Conservation (phyloP, 2,888 invertebrate genomes). For the Scaptomyza parva region DNA sequence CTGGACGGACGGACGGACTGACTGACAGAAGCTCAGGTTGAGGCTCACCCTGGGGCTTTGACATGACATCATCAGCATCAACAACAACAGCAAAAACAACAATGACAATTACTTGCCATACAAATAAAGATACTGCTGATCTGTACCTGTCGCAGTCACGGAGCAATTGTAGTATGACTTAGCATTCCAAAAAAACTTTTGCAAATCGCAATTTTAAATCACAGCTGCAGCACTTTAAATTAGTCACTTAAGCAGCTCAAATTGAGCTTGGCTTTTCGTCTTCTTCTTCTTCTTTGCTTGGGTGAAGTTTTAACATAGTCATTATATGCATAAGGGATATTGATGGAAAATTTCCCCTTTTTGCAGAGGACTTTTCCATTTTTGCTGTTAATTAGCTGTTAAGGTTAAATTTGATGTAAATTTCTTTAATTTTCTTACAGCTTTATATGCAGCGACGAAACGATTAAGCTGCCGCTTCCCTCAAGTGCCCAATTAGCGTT, state of each 20-base stretch:
- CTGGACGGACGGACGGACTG: conserved; percentile 1
- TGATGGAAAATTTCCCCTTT: too few relatives aligned
- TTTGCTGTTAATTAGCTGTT: not conserved
- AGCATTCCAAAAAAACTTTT: conserved; percentile 33
- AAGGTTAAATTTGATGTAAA: not conserved
- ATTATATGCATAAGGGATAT: not conserved
- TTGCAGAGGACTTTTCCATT: not conserved
- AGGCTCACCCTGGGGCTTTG: conserved; percentile 40
- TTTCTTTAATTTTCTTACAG: conserved; percentile 34
- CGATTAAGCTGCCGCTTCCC: conserved; percentile 37
- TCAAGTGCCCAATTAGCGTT: conserved; percentile 74
- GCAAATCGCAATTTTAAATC: conserved; percentile 21
- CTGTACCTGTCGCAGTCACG: conserved; percentile 59
- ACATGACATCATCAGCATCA: conserved; percentile 64
- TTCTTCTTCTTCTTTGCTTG: too few relatives aligned
- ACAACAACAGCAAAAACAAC: conserved; percentile 41
- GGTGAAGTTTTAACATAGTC: not conserved
- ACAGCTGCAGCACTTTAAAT: conserved; percentile 18
- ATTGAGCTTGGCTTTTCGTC: too few relatives aligned
- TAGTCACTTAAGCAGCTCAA: conserved; percentile 1
- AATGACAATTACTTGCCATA: conserved; percentile 68
- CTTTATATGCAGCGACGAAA: conserved; percentile 29
- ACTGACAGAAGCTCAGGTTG: conserved; percentile 12
- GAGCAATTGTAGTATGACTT: conserved; percentile 51
- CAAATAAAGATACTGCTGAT: conserved; percentile 64